Percentiles rank a stretch among this genome's conserved stretches.
Evolutionary conservation across 2,888 invertebrate genomes (phyloP).

Genomic region (Macaria liturata): DNA sequence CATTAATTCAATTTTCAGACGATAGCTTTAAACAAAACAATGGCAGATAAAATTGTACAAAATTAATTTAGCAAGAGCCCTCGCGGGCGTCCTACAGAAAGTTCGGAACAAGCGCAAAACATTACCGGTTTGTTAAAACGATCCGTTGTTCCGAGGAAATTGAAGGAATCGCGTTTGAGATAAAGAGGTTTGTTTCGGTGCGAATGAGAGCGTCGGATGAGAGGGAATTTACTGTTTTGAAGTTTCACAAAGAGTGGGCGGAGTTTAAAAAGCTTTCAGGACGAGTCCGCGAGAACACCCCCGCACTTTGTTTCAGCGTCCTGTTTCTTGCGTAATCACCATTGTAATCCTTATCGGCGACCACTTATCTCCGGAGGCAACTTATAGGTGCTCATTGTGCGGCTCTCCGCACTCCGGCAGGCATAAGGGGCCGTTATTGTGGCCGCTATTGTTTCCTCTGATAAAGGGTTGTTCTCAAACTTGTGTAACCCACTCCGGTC

Average conservation of each 20-base stretch:
- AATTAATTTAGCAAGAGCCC: conserved; percentile 26
- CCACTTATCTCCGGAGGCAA: conserved; percentile 54
- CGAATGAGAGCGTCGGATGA: conserved; percentile 49
- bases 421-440: conserved; percentile 50
- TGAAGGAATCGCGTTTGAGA: conserved; percentile 60
- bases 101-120: conserved; percentile 45
- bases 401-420: conserved; percentile 27
- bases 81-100: conserved; percentile 38
- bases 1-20: conserved; percentile 14
- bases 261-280: conserved; percentile 59
- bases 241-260: conserved; percentile 55
- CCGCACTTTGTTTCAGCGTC: conserved; percentile 55
- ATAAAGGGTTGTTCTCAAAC: conserved; percentile 50
- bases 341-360: conserved; percentile 59
- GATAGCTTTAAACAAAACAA: conserved; percentile 25
- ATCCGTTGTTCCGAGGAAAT: conserved; percentile 58
- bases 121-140: conserved; percentile 54
- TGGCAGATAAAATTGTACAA: conserved; percentile 24
- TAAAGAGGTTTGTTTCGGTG: conserved; percentile 57
- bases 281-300: conserved; percentile 44
- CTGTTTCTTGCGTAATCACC: conserved; percentile 55
- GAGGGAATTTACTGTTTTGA: conserved; percentile 62
- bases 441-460: conserved; percentile 52
- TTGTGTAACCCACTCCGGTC: conserved; percentile 28
- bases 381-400: conserved; percentile 60